Percentiles rank a stretch among this genome's conserved stretches.
These are phyloP conservation scores for Hyles vespertilio DNA, from an alignment of 1,140 invertebrate genomes.

Conservation along the genomic window DNA sequence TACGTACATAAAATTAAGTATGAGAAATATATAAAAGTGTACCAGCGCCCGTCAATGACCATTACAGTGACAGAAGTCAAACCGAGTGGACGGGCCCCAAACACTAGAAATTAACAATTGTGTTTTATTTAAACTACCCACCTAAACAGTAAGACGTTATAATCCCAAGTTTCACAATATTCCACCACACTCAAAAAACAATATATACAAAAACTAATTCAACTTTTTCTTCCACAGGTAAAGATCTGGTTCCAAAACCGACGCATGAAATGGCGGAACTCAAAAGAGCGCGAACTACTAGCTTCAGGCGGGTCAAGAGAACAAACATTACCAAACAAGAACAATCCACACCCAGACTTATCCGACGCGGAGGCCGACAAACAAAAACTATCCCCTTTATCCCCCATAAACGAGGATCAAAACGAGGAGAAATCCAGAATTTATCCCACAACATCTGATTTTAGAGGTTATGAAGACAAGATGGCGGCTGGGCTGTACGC, in stretches of 20 bases:
- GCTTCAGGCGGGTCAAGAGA: constrained; percentile 94
- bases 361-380: constrained; percentile 91
- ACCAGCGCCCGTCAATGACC: too few species aligned
- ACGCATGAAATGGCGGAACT: constrained; percentile 98
- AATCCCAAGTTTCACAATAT: background rate
- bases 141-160: too few species aligned
- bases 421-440: constrained; percentile 58
- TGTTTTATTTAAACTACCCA: too few species aligned
- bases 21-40: too few species aligned
- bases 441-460: constrained; percentile 50
- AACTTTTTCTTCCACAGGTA: constrained; percentile 79
- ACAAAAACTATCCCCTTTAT: constrained; percentile 79
- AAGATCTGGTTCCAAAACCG: constrained; percentile 98
- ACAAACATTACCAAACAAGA: constrained; percentile 96
- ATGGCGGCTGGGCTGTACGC: constrained; percentile 53
- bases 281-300: constrained; percentile 95
- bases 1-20: too few species aligned
- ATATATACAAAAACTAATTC: background rate
- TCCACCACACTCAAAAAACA: background rate
- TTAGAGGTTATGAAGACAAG: constrained; percentile 57
- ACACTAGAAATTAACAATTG: too few species aligned
- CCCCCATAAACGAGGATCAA: constrained; percentile 52
- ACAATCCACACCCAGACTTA: constrained; percentile 96
- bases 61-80: too few species aligned
- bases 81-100: too few species aligned